phyloP scores from a whole-genome alignment of 2,888 invertebrate species.

The Syritta pipiens region DNA sequence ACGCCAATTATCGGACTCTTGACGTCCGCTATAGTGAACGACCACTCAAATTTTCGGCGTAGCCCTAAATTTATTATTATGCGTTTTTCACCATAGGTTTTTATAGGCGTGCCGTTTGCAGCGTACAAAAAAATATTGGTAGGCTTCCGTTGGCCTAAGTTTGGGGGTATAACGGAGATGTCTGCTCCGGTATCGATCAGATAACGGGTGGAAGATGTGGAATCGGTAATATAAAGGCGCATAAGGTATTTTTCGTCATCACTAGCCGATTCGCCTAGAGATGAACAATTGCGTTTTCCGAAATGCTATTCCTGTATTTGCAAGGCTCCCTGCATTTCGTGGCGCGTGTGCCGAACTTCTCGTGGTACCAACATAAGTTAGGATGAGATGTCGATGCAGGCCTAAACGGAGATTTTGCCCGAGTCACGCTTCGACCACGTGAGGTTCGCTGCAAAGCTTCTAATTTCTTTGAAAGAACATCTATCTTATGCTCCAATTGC shows the following conservation, averaged over 20 bases:
- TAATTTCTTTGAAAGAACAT: background rate
- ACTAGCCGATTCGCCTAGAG: too few relatives aligned
- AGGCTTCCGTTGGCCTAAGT: background rate
- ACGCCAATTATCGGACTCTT: background rate
- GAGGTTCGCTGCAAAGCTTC: too few relatives aligned
- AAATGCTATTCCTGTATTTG: too few relatives aligned
- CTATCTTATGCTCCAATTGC: background rate
- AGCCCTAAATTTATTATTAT: too few relatives aligned
- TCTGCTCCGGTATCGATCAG: too few relatives aligned
- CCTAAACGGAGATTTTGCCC: too few relatives aligned
- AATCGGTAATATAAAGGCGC: background rate
- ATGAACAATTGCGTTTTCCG: too few relatives aligned
- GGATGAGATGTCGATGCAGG: background rate
- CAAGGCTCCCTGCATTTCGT: background rate
- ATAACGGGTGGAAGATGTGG: background rate
- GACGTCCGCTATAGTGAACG: background rate
- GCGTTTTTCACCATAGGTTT: background rate
- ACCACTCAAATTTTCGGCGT: background rate
- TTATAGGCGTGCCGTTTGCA: background rate
- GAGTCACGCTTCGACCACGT: too few relatives aligned
- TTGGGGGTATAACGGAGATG: background rate
- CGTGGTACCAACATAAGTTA: background rate
- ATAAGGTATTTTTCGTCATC: too few relatives aligned
- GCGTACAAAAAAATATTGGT: background rate
- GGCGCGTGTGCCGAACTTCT: background rate